phyloP scores from a whole-genome alignment of 35 echinoderm and acorn worm genomes.

The Apostichopus parvimensis region DNA sequence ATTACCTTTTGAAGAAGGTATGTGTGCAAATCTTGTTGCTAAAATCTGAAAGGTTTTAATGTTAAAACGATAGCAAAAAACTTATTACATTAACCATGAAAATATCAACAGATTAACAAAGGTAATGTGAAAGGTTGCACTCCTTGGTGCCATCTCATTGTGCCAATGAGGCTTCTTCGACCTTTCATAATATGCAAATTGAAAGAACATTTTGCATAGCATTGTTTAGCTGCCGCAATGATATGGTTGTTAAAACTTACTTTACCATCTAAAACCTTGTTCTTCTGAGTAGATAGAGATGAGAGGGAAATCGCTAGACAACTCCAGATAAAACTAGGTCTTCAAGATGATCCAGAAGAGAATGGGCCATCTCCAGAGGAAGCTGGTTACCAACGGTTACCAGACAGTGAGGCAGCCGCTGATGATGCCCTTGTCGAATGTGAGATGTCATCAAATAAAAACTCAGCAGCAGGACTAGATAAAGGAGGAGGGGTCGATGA shows the following conservation, averaged over 20 bases:
- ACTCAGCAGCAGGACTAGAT: background rate
- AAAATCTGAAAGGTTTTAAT: no score
- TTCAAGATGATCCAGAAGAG: background rate
- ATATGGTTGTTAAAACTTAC: no score
- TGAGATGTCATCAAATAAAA: background rate
- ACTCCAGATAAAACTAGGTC: conserved; percentile 36
- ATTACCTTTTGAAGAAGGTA: no score
- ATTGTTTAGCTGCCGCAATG: no score
- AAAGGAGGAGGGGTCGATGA: conserved; percentile 2
- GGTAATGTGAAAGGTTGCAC: background rate
- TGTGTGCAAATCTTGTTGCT: no score
- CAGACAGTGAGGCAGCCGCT: conserved; percentile 9
- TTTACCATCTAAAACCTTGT: background rate
- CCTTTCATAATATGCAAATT: no score
- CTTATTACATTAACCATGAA: no score
- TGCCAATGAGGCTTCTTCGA: no score
- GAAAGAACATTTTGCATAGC: no score
- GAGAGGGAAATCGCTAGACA: conserved; percentile 43
- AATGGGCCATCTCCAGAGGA: conserved; percentile 4
- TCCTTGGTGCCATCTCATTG: background rate
- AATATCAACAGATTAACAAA: background rate
- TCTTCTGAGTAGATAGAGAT: conserved; percentile 51
- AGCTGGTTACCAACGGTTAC: conserved; percentile 34
- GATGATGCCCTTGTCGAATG: background rate
- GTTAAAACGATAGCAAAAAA: no score